Percentiles rank a stretch among this genome's conserved stretches.
phyloP scores from a whole-genome alignment of 1,140 invertebrate genomes.

The Drosophila varians region DNA sequence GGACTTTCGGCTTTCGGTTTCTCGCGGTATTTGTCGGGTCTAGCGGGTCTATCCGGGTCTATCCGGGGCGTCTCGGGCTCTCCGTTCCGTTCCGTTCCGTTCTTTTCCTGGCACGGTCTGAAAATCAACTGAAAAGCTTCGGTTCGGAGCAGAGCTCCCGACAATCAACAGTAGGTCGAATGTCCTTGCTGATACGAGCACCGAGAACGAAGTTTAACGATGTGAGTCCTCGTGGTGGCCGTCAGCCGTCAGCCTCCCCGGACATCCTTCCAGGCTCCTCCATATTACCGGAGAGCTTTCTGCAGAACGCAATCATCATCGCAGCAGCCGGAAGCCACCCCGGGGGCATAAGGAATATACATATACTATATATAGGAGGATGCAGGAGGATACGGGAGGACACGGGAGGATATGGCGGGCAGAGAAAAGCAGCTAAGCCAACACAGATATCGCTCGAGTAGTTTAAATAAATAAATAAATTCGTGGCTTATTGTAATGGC shows the following conservation, averaged over 20 bases:
- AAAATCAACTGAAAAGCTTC: slow-evolving; percentile 81
- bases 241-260: background rate
- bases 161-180: slow-evolving; percentile 80
- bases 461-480: slow-evolving; percentile 72
- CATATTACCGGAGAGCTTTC: slow-evolving; percentile 30
- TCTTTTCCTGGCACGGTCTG: slow-evolving; percentile 75
- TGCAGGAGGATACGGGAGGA: too few relatives aligned
- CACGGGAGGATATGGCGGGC: background rate
- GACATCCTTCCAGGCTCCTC: slow-evolving; percentile 2
- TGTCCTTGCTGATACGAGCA: slow-evolving; percentile 76
- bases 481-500: slow-evolving; percentile 42
- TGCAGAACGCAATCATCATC: slow-evolving; percentile 40
- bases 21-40: background rate
- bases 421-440: slow-evolving; percentile 35
- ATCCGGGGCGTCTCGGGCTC: background rate
- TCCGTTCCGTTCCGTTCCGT: slow-evolving; percentile 37
- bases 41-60: background rate
- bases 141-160: slow-evolving; percentile 25
- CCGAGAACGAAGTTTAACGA: slow-evolving; percentile 39
- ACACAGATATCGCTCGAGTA: slow-evolving; percentile 58
- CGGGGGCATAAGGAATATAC: background rate
- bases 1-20: background rate
- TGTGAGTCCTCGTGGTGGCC: slow-evolving; percentile 1
- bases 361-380: too few relatives aligned
- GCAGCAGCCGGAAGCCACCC: slow-evolving; percentile 15